Base-by-base conservation (phyloP, 2,888 invertebrate species). In the Volucella bombylans region DNA sequence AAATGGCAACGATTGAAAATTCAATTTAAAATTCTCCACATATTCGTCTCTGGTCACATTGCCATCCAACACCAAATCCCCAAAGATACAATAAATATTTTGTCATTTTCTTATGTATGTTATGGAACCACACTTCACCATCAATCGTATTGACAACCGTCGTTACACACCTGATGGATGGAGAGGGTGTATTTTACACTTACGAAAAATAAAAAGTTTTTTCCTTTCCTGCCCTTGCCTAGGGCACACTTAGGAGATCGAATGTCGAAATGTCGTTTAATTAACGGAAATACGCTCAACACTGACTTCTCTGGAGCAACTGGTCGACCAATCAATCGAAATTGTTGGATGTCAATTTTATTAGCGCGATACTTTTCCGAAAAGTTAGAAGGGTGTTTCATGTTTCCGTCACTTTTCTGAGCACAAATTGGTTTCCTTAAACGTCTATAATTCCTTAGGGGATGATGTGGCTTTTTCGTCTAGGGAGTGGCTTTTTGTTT, bases 261-360 rank as follows among this genome's bases (percentile, higher is more conserved):
- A 71, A 61, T 61, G 43, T 14, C 38, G 67, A 67, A 43, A 59
- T 59, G 67, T 67, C 59, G 57, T 74, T 74, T 74, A 74, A 74
- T 67, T 74, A 74, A 59, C 43, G 54, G 50, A 74, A 59, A 67
- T 50, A 67, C 43, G 59, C 74, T 65, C 65, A 74, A 50, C 62
- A 39, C 43, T 62, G 64, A 55, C 55, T 57, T 11, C 39, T 15
- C n/a, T n/a, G 50, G 43, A 38, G 39, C 38, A 54, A 50, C 74
- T 67, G 59, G 74, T 67, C 4, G 31, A 6, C 31, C 74, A 74
- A 67, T 74, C 74, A 74, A 59, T 67, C 50, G 57, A 59, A 57
- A 67, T 57, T 50, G 41, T 57, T 52, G 50, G 74, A 50, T 67
- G 50, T 50, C 57, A 65, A 67, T 67, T 57, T 59, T 67, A 74